These are phyloP conservation scores for Harmothoe impar DNA, from an alignment of 2,888 invertebrate genomes.

Conservation along the genomic window DNA sequence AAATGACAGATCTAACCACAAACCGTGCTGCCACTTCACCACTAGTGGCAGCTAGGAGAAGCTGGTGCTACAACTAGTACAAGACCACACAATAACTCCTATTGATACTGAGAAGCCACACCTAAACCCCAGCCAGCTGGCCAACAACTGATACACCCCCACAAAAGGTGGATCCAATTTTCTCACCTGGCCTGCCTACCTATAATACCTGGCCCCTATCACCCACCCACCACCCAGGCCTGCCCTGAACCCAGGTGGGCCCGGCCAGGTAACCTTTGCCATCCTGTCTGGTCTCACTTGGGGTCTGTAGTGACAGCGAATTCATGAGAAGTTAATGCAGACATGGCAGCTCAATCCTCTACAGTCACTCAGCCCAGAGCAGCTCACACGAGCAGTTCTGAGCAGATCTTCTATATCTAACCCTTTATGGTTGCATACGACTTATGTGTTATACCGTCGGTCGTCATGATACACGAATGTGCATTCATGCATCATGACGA, in stretches of 20 bases:
- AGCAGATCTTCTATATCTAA: too few relatives aligned
- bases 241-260: neutral
- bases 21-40: too few relatives aligned
- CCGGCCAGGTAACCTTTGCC: conserved; percentile 19
- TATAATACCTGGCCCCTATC: neutral
- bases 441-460: too few relatives aligned
- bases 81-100: neutral
- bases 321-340: conserved; percentile 20
- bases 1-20: too few relatives aligned
- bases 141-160: neutral
- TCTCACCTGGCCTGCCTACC: neutral
- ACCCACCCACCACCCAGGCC: neutral
- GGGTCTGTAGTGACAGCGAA: neutral
- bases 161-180: conserved; percentile 18
- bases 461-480: too few relatives aligned
- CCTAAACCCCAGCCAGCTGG: neutral
- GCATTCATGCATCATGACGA: too few relatives aligned
- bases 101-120: neutral
- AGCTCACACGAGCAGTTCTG: neutral
- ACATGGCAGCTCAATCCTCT: conserved; percentile 11
- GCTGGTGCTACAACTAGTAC: neutral
- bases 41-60: too few relatives aligned
- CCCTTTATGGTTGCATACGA: too few relatives aligned
- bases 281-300: neutral
- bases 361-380: conserved; percentile 12